phyloP scores from a whole-genome alignment of 2,113 vertebrate genomes.

The Phalacrocorax aristotelis region DNA sequence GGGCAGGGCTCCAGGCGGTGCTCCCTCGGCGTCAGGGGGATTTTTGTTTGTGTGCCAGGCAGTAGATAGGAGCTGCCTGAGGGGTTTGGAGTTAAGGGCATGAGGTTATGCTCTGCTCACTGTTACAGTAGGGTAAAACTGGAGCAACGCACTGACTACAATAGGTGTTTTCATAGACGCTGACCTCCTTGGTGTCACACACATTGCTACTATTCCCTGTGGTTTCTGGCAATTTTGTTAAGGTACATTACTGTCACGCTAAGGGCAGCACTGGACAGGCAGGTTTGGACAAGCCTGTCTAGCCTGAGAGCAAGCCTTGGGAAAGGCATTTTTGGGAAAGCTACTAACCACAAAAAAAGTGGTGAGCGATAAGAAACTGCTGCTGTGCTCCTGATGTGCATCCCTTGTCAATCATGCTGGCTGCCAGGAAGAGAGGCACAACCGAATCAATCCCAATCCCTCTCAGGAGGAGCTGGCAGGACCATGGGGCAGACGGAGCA shows the following conservation, averaged over 20 bases:
- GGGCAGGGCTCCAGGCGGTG: background rate
- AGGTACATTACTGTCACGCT: background rate
- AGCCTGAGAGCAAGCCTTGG: background rate
- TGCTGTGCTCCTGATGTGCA: background rate
- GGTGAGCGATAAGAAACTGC: background rate
- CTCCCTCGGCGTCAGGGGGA: fast-evolving
- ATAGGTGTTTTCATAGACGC: background rate
- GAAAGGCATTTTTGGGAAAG: background rate
- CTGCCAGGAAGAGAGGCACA: background rate
- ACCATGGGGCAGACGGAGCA: background rate
- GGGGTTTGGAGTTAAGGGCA: background rate
- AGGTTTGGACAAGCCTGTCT: background rate
- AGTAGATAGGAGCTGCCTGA: background rate
- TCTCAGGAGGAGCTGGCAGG: background rate
- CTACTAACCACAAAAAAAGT: background rate
- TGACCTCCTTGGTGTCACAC: background rate
- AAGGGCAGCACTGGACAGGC: background rate
- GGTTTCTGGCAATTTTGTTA: background rate
- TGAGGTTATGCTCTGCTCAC: background rate
- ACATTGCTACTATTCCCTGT: background rate
- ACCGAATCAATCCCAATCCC: background rate
- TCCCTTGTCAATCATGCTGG: background rate
- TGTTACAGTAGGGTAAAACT: background rate
- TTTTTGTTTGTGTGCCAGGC: background rate
- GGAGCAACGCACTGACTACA: background rate